A percentile compares a stretch with the other conserved stretches of the same genome.
phyloP scores from a whole-genome alignment of 2,888 invertebrate species.

The Drosophila kuntzei region DNA sequence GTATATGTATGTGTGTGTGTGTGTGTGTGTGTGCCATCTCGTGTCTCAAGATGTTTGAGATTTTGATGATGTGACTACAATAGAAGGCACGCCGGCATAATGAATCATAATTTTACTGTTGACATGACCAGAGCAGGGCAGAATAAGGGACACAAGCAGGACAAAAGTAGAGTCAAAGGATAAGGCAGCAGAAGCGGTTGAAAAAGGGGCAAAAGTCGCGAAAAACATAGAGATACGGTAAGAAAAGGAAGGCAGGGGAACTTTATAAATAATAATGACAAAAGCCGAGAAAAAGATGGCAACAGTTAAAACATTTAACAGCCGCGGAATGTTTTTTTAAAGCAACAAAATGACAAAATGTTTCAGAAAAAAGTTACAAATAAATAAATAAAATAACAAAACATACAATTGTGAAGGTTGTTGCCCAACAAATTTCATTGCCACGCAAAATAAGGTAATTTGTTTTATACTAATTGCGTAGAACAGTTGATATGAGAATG shows the following conservation, averaged over 20 bases:
- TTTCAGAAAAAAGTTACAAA: not conserved
- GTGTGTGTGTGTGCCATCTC: slow-evolving; percentile 8
- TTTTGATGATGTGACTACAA: slow-evolving; percentile 65
- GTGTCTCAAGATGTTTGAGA: slow-evolving; percentile 56
- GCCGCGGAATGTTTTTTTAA: slow-evolving; percentile 33
- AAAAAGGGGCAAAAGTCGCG: not conserved
- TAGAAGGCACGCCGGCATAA: slow-evolving; percentile 58
- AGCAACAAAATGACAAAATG: slow-evolving; percentile 10
- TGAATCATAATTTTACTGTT: slow-evolving; percentile 69
- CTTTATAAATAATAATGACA: slow-evolving; percentile 27
- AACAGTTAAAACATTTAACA: slow-evolving; percentile 36
- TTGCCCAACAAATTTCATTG: not conserved
- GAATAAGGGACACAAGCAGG: not conserved
- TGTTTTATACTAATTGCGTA: not conserved
- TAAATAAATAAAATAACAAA: not conserved
- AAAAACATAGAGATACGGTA: not conserved
- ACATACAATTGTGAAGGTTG: not conserved
- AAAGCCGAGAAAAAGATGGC: slow-evolving; percentile 2
- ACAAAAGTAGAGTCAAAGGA: not conserved
- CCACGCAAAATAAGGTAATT: not conserved
- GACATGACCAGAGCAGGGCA: slow-evolving; percentile 48
- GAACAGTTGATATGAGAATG: not conserved
- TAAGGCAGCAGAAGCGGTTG: not conserved
- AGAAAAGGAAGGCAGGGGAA: not conserved
- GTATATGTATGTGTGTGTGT: slow-evolving; percentile 1